These are phyloP conservation scores for Galerucella pusilla DNA, from an alignment of 2,888 invertebrate genomes.

Conservation along the genomic window DNA sequence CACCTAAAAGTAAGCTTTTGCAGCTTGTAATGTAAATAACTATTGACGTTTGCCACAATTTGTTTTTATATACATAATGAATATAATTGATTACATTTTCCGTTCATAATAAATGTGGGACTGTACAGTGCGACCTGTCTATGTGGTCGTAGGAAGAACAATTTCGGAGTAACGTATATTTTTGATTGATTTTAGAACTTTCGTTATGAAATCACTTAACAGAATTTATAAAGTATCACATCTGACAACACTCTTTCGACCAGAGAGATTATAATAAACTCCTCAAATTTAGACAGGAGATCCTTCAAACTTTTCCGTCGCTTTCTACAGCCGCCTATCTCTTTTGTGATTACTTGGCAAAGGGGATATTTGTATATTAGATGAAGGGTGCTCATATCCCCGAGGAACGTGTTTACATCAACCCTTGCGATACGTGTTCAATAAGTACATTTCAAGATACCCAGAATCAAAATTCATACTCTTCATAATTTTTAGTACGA, in stretches of 20 bases:
- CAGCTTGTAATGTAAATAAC: too few relatives aligned
- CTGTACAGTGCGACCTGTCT: too few relatives aligned
- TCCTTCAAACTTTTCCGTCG: constrained; percentile 4
- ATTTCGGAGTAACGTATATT: too few relatives aligned
- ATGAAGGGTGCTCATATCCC: constrained; percentile 11
- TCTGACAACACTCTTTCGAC: neutral
- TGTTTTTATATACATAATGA: too few relatives aligned
- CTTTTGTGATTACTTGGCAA: constrained; percentile 5
- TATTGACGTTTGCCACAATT: too few relatives aligned
- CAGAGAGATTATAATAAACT: neutral
- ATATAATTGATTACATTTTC: too few relatives aligned
- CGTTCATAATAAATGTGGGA: too few relatives aligned
- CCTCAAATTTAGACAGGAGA: neutral
- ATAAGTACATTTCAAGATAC: neutral
- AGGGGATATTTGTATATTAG: constrained; percentile 9
- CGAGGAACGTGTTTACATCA: constrained; percentile 14
- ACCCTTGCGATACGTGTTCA: constrained; percentile 8
- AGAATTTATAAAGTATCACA: neutral
- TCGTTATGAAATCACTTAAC: too few relatives aligned
- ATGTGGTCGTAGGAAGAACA: too few relatives aligned
- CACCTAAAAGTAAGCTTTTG: too few relatives aligned
- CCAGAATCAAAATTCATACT: neutral
- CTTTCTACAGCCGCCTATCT: neutral
- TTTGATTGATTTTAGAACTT: too few relatives aligned
- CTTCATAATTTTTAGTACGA: neutral